phyloP scores from a whole-genome alignment of 2,888 invertebrate species.

The Cataglyphis rosenhaueri region DNA sequence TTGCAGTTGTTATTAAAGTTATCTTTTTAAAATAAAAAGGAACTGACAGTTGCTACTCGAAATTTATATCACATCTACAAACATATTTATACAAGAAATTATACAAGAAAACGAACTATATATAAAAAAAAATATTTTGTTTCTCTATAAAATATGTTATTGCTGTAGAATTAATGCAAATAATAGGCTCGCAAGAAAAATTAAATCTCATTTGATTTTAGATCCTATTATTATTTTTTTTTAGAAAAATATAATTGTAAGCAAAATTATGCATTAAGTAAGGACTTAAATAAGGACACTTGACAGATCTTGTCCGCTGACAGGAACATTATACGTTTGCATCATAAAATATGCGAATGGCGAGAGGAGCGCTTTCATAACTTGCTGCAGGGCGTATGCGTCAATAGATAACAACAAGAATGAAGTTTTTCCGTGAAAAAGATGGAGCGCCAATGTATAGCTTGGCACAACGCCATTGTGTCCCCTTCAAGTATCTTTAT shows the following conservation, averaged over 20 bases:
- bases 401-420: conserved; percentile 55
- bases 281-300: not conserved
- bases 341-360: conserved; percentile 33
- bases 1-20: not conserved
- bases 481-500: conserved; percentile 66
- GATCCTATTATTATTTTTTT: not conserved
- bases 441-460: conserved; percentile 62
- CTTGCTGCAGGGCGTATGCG: conserved; percentile 34
- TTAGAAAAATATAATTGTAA: conserved; percentile 8
- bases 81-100: not conserved
- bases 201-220: not conserved
- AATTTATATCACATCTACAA: not conserved
- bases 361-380: conserved; percentile 38
- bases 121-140: not conserved
- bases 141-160: not conserved
- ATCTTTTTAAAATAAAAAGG: not conserved
- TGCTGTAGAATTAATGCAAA: not conserved
- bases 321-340: conserved; percentile 14
- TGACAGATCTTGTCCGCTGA: not conserved
- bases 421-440: conserved; percentile 51
- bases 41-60: not conserved
- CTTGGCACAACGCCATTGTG: conserved; percentile 69
- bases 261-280: not conserved
- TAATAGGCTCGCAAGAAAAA: not conserved
- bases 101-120: not conserved